Evolutionary conservation across 2,113 vertebrate genomes (phyloP).

Genomic region (Phylloscopus trochilus): DNA sequence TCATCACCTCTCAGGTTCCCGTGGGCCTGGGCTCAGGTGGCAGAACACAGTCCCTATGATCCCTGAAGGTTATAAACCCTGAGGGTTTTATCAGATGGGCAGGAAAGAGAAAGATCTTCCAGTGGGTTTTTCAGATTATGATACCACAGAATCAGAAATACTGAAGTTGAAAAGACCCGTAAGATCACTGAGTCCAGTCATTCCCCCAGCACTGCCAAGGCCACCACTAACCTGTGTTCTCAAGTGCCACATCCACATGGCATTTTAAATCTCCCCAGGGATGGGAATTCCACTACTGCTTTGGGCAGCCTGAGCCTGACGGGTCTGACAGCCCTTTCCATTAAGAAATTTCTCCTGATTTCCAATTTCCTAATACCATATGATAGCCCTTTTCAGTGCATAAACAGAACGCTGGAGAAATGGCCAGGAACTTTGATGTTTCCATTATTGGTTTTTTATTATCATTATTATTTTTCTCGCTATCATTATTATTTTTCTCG

Average conservation of each 20-base stretch:
- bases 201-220: not conserved
- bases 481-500: not conserved
- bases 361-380: not conserved
- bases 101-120: not conserved
- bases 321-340: not conserved
- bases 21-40: not conserved
- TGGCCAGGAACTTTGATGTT: not conserved
- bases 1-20: not conserved
- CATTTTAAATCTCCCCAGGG: not conserved
- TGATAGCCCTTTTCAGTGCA: not conserved
- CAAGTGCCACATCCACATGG: not conserved
- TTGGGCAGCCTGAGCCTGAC: not conserved
- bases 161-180: not conserved
- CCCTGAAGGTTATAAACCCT: not conserved
- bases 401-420: not conserved
- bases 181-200: not conserved
- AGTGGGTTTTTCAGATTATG: not conserved
- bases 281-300: not conserved
- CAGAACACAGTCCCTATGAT: not conserved
- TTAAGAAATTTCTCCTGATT: not conserved
- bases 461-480: not conserved
- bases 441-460: not conserved
- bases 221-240: not conserved
- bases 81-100: accelerated
- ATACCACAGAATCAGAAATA: not conserved